Percentiles rank a stretch among this genome's conserved stretches.
These are phyloP conservation scores for Cristatella mucedo DNA, from an alignment of 2,888 invertebrate genomes.

Conservation along the genomic window DNA sequence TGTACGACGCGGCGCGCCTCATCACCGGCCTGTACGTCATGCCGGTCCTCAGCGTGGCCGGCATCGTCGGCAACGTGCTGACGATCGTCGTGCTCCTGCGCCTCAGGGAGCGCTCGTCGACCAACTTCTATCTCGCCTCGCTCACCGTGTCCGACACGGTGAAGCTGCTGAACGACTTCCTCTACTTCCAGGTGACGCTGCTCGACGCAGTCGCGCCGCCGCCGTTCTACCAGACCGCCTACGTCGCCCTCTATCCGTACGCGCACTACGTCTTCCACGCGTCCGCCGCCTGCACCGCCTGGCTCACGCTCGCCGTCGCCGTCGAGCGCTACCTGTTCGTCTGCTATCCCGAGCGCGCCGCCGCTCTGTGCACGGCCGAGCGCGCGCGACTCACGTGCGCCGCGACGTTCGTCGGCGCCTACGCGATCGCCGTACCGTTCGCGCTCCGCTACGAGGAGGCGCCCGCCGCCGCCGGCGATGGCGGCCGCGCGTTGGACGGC, in stretches of 20 bases:
- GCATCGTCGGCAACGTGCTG: constrained; percentile 25
- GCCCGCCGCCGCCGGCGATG: constrained; percentile 14
- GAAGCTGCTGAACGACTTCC: constrained; percentile 25
- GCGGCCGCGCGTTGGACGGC: constrained; percentile 19
- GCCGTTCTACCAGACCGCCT: constrained; percentile 17
- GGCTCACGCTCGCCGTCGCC: constrained; percentile 31
- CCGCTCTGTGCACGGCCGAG: constrained; percentile 19
- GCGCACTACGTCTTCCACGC: constrained; percentile 30
- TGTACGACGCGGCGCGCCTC: constrained; percentile 22
- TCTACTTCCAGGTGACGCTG: constrained; percentile 23
- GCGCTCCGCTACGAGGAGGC: constrained; percentile 25
- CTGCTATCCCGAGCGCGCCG: constrained; percentile 24
- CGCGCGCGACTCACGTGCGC: constrained; percentile 23
- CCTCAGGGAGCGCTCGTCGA: constrained; percentile 25
- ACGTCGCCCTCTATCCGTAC: constrained; percentile 24
- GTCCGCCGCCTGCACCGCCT: constrained; percentile 25
- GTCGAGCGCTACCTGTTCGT: constrained; percentile 29
- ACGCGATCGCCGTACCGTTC: constrained; percentile 26
- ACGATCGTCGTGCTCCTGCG: constrained; percentile 22
- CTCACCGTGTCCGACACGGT: constrained; percentile 28
- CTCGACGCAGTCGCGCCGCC: constrained; percentile 16
- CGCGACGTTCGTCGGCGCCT: constrained; percentile 25
- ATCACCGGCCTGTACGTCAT: constrained; percentile 26
- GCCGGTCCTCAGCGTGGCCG: constrained; percentile 24
- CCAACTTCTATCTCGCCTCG: constrained; percentile 26